phyloP scores from a whole-genome alignment of 2,888 invertebrate species.

The Odontothrips loti region DNA sequence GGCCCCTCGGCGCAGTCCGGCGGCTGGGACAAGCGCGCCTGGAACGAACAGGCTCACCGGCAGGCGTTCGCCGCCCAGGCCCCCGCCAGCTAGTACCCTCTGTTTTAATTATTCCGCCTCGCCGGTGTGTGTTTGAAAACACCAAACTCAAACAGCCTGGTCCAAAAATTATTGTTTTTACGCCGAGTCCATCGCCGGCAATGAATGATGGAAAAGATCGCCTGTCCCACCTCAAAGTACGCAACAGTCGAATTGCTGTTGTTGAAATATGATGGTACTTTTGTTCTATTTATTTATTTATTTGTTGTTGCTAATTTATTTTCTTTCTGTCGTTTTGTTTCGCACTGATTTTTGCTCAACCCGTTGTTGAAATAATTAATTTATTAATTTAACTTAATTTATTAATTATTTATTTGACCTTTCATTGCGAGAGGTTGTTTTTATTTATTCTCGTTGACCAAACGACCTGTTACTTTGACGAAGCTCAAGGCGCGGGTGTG shows the following conservation, averaged over 20 bases:
- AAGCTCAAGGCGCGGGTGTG: conserved; percentile 15
- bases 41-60: background rate
- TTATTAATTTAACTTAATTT: background rate
- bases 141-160: too few species aligned
- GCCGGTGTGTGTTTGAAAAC: too few species aligned
- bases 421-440: background rate
- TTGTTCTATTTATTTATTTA: background rate
- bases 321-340: background rate
- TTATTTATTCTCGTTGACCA: conserved; percentile 14
- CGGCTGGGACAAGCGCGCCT: conserved; percentile 25
- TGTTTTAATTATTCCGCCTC: background rate
- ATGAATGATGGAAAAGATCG: too few species aligned
- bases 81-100: background rate
- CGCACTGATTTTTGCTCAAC: conserved; percentile 14
- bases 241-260: too few species aligned
- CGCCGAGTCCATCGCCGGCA: too few species aligned
- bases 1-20: background rate
- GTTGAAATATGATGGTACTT: too few species aligned
- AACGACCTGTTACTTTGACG: conserved; percentile 1
- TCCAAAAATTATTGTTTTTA: too few species aligned
- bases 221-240: too few species aligned
- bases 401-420: conserved; percentile 16
- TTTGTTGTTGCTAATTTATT: conserved; percentile 24
- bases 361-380: background rate
- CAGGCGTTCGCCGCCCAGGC: conserved; percentile 19